Percentiles rank a stretch among this genome's conserved stretches.
phyloP scores from a whole-genome alignment of 2,888 invertebrate genomes.

The Blastobasis adustella region DNA sequence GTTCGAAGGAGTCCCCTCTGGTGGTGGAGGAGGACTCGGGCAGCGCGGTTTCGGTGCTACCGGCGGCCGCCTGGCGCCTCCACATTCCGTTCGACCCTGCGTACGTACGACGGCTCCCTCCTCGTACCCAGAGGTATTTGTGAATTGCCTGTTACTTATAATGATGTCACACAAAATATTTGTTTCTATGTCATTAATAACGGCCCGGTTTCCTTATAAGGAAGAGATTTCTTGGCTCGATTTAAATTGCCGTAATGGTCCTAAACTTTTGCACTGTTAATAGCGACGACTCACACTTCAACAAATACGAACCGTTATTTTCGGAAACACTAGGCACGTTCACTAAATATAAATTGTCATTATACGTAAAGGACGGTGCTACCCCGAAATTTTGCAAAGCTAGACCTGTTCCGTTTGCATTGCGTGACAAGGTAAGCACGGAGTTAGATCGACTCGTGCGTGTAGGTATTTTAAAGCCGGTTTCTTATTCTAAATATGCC shows the following conservation, averaged over 20 bases:
- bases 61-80: constrained; percentile 1
- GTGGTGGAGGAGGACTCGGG: constrained; percentile 4
- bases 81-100: constrained; percentile 1
- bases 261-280: background rate
- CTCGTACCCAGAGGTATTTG: background rate
- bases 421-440: no score
- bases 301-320: no score
- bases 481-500: background rate
- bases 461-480: constrained; percentile 9
- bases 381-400: no score
- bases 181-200: background rate
- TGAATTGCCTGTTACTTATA: no score
- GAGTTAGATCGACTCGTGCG: no score
- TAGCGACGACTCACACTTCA: no score
- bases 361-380: no score
- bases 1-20: background rate
- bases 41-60: no score
- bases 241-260: background rate
- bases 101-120: background rate
- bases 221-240: no score
- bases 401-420: no score
- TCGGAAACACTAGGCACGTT: no score
- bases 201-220: background rate
- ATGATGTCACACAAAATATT: background rate
- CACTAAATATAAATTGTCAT: no score